Percentiles rank a stretch among this genome's conserved stretches.
Evolutionary conservation across 2,797 vertebrate species (phyloP).

Genomic region (Ibycter americanus): DNA sequence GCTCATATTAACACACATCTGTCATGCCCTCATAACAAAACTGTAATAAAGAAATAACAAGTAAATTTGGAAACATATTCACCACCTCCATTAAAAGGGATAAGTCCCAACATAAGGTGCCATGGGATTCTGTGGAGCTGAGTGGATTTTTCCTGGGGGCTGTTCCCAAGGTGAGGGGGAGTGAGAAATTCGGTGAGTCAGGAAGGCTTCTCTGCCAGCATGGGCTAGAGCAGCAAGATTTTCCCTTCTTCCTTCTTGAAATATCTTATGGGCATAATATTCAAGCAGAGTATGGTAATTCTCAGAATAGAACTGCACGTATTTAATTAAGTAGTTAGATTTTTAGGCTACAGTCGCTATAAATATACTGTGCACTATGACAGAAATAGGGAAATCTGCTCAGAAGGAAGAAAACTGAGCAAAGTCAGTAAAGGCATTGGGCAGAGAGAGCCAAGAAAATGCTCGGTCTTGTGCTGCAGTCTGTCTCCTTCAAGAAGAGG

Average conservation of each 20-base stretch:
- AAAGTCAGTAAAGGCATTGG: neutral
- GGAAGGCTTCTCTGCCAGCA: neutral
- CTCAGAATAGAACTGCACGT: neutral
- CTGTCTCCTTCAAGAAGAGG: neutral
- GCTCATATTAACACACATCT: constrained; percentile 1
- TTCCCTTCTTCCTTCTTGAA: neutral
- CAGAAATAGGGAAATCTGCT: neutral
- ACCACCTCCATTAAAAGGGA: neutral
- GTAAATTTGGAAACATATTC: neutral
- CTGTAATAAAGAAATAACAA: neutral
- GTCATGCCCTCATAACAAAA: neutral
- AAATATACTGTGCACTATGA: neutral
- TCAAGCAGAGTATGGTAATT: neutral
- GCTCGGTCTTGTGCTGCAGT: neutral
- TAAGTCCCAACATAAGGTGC: neutral
- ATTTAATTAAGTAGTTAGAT: constrained; percentile 24
- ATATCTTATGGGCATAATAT: neutral
- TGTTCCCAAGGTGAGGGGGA: neutral
- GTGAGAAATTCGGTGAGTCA: neutral
- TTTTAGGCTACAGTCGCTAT: neutral
- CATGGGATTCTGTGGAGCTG: neutral
- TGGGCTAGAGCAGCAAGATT: neutral
- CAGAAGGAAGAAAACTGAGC: neutral
- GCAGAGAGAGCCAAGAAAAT: neutral
- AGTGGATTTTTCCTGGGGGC: neutral